These are phyloP conservation scores for Microtus montanus DNA, from an alignment of 2,113 vertebrate genomes.

Conservation along the genomic window DNA sequence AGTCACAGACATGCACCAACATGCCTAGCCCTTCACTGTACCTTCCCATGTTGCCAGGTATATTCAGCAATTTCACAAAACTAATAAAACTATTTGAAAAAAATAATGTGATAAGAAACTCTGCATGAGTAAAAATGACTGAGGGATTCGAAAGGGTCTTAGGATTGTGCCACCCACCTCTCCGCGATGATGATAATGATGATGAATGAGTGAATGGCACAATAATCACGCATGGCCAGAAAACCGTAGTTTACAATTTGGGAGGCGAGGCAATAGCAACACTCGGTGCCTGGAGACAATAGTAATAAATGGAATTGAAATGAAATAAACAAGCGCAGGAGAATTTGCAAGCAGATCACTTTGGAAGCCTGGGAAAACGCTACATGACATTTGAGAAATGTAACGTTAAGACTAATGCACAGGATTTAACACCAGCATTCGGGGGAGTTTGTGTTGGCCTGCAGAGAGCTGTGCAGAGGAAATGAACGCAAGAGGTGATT, in stretches of 20 bases:
- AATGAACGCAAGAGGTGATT: conserved; percentile 68
- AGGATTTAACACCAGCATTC: not conserved
- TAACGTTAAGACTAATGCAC: not conserved
- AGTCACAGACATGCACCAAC: not conserved
- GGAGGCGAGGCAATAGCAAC: not conserved
- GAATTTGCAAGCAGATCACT: not conserved
- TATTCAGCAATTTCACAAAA: conserved; percentile 25
- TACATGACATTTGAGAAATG: not conserved
- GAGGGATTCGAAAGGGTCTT: not conserved
- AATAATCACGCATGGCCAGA: conserved; percentile 40
- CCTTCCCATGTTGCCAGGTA: not conserved
- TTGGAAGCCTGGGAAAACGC: not conserved
- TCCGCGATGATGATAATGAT: conserved; percentile 42
- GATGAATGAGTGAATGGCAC: not conserved
- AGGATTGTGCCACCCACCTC: conserved; percentile 38
- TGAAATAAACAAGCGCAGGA: conserved; percentile 38
- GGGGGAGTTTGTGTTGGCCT: conserved; percentile 49
- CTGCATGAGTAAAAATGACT: not conserved
- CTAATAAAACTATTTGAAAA: conserved; percentile 42
- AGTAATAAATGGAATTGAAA: conserved; percentile 15
- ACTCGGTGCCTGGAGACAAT: not conserved
- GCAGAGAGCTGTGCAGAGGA: conserved; percentile 50
- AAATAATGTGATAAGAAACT: not conserved
- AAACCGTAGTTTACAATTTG: conserved; percentile 73
- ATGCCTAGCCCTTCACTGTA: not conserved